Evolutionary conservation across 2,113 vertebrate species (phyloP).

Genomic region (Arizona elegans): DNA sequence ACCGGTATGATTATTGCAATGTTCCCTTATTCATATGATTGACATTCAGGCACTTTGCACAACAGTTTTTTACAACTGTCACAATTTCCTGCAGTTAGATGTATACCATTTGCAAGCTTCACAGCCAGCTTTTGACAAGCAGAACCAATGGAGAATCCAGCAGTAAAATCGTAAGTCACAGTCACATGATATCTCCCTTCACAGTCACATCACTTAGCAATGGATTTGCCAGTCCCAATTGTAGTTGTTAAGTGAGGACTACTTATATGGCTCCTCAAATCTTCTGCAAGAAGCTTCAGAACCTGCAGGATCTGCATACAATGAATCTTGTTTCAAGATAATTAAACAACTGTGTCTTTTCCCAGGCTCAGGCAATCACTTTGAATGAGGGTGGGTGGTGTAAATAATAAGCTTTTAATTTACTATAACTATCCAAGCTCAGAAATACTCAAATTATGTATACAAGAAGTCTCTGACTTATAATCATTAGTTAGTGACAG

Average conservation of each 20-base stretch:
- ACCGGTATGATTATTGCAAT: not conserved
- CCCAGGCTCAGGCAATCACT: not conserved
- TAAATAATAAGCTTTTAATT: not conserved
- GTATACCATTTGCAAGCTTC: not conserved
- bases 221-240: not conserved
- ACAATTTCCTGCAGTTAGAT: not conserved
- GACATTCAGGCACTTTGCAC: not conserved
- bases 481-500: too few species aligned
- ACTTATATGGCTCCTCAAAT: not conserved
- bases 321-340: not conserved
- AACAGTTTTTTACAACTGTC: not conserved
- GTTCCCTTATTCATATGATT: not conserved
- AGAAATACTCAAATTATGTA: too few species aligned
- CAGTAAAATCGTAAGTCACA: not conserved
- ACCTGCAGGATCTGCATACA: not conserved
- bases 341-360: not conserved
- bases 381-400: too few species aligned
- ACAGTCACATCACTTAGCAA: not conserved
- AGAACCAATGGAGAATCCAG: not conserved
- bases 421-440: too few species aligned
- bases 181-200: not conserved
- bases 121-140: not conserved
- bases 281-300: not conserved
- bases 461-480: too few species aligned
- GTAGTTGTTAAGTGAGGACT: not conserved